Evolutionary conservation across 2,888 invertebrate species (phyloP).

Genomic region (Pyrrhosoma nymphula): DNA sequence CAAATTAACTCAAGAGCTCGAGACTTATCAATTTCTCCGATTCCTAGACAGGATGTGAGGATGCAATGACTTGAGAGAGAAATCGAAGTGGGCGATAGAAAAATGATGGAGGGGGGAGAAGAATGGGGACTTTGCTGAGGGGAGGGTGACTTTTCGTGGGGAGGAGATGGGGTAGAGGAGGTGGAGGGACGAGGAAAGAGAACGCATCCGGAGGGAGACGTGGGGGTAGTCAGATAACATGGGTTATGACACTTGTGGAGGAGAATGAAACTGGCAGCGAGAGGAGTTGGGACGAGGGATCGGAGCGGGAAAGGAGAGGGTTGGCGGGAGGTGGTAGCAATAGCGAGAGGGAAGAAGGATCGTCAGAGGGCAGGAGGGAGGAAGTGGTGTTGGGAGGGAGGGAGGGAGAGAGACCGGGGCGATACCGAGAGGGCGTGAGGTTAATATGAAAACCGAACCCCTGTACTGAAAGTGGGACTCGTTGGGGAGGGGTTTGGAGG

Average conservation of each 20-base stretch:
- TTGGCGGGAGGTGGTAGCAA: no score
- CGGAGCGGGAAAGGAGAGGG: not conserved
- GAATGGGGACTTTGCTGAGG: not conserved
- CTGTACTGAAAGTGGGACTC: slow-evolving; percentile 42
- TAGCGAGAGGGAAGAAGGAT: not conserved
- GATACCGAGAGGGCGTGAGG: slow-evolving; percentile 39
- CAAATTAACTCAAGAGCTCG: no score
- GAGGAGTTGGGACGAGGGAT: not conserved
- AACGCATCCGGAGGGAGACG: not conserved
- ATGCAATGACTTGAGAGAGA: no score
- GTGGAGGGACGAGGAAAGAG: not conserved
- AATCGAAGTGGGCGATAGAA: no score
- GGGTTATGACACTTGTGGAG: slow-evolving; percentile 66
- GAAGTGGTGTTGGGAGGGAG: not conserved
- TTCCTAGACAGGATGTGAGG: no score
- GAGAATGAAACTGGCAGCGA: not conserved
- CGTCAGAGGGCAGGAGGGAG: not conserved
- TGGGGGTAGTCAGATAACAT: slow-evolving; percentile 60
- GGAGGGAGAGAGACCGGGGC: not conserved
- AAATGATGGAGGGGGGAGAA: no score
- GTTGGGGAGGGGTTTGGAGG: not conserved
- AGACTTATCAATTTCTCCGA: no score
- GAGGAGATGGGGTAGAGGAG: not conserved
- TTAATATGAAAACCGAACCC: slow-evolving; percentile 64
- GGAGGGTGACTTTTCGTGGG: not conserved